Evolutionary conservation across 2,888 invertebrate species (phyloP), one percentile per base, ranked within the genome.

Genomic region (Patella ulyssiponensis): DNA sequence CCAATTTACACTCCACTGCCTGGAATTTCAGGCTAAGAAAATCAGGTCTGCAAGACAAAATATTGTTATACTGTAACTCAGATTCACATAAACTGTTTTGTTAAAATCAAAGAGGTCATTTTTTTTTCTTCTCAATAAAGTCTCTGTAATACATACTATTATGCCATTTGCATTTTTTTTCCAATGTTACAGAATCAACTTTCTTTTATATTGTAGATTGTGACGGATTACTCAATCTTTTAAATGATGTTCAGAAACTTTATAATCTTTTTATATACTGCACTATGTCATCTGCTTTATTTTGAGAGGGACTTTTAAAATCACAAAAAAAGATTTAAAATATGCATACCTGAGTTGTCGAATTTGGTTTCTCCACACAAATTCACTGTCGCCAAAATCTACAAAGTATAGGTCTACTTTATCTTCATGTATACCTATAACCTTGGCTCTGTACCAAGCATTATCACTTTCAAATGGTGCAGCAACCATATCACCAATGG

Each of bases 1-100:
- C 96, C 87, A 99, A 93, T 91, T 95, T 94, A 90, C 98, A 97
- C 93, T 99, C 98, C 73, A 96, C 95, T 76, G 98, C 97, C 94
- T 99, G 98, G 94, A 98, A 98, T 77, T 98, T 98, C 91, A 98
- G 93, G 81, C 95, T 93, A 93, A 97, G 95, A 92, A 97, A 98
- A 92, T 98, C 97, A 69, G 95, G 95, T 86, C 97, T 92, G 86
- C n/a, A 85, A 80, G 58, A 72, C 74, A 75, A 76, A 52, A 20
- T 23, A 76, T 56, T 17, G 69, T 12, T 53, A 76, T 27, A 73
- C 7, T 44, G 44, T 44, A 44, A 44, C 44, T 0, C 44, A 44
- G 9, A 44, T 44, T 44, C 44, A 44, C 44, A 44, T 44, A 9
- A 44, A 44, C 44, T 5, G 44, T 44, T 44, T 44, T 44, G 44